Evolutionary conservation across 2,113 vertebrate species (phyloP).

Genomic region (Tetraodon nigroviridis): DNA sequence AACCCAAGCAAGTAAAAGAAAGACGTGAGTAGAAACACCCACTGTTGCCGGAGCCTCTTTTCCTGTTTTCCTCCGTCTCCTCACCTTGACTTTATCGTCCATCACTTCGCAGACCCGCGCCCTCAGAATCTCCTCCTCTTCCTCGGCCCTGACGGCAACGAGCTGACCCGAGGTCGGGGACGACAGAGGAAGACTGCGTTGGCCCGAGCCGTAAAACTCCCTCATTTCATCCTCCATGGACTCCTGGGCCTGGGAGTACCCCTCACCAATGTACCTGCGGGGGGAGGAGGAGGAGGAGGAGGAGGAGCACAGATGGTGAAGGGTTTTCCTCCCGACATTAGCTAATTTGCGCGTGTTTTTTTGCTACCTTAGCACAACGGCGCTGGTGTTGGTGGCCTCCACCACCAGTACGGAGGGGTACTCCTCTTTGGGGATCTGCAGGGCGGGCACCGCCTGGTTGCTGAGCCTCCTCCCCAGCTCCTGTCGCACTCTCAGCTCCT

Average conservation of each 20-base stretch:
- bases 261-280: slow-evolving; percentile 87
- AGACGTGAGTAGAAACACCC: not conserved
- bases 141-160: slow-evolving; percentile 81
- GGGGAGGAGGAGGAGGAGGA: slow-evolving; percentile 2
- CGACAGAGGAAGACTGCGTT: slow-evolving; percentile 45
- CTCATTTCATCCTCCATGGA: slow-evolving; percentile 94
- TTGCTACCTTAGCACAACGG: slow-evolving; percentile 83
- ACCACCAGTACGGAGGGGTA: slow-evolving; percentile 90
- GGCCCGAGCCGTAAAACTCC: slow-evolving; percentile 77
- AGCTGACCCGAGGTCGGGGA: slow-evolving; percentile 77
- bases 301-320: not conserved
- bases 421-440: slow-evolving; percentile 83
- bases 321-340: not conserved
- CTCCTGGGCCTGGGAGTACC: slow-evolving; percentile 90
- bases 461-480: slow-evolving; percentile 54
- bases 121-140: slow-evolving; percentile 88
- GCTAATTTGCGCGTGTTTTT: not conserved
- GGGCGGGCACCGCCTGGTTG: slow-evolving; percentile 72
- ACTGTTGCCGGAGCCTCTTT: not conserved
- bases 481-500: slow-evolving; percentile 45
- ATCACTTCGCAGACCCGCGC: slow-evolving; percentile 80
- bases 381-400: slow-evolving; percentile 84
- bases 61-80: slow-evolving; percentile 25
- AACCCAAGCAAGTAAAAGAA: not conserved
- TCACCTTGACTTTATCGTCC: slow-evolving; percentile 84